A percentile compares a stretch with the other conserved stretches of the same genome.
Evolutionary conservation across 2,888 invertebrate species (phyloP).

Genomic region (Perizoma flavofasciatum): DNA sequence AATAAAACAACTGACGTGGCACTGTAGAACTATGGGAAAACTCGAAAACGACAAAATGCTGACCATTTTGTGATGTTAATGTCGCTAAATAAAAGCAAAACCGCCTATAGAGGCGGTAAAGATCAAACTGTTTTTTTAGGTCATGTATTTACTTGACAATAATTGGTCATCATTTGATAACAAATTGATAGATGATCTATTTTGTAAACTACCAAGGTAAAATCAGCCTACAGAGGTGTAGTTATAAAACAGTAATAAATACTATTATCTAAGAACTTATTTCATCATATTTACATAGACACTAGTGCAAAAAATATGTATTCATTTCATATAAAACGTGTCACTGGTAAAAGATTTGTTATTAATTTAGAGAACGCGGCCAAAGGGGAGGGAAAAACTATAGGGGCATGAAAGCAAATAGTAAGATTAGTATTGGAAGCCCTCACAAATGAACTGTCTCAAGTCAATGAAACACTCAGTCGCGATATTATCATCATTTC

Average conservation of each 20-base stretch:
- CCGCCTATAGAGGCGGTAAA: too few species aligned
- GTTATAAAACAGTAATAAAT: conserved; percentile 60
- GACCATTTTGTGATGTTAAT: too few species aligned
- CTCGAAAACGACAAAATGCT: too few species aligned
- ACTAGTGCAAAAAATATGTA: conserved; percentile 57
- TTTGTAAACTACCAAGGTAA: conserved; percentile 13
- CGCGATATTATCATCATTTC: conserved; percentile 74
- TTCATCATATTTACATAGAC: conserved; percentile 61
- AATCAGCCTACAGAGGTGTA: conserved; percentile 11
- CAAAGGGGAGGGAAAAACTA: conserved; percentile 32
- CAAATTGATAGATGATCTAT: not conserved
- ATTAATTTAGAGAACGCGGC: conserved; percentile 25
- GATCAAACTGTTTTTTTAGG: too few species aligned
- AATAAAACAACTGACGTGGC: too few species aligned
- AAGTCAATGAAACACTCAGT: conserved; percentile 69
- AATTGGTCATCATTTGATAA: too few species aligned
- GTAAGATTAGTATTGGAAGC: conserved; percentile 77
- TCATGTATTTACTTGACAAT: too few species aligned
- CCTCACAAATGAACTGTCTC: conserved; percentile 77
- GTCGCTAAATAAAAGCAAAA: too few species aligned
- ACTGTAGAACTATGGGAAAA: too few species aligned
- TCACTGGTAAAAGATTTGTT: conserved; percentile 59
- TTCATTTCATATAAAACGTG: conserved; percentile 43
- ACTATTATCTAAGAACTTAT: conserved; percentile 68
- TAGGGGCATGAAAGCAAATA: conserved; percentile 64